Conservation (phyloP, 1,140 invertebrate genomes). For the Platyscapa corneri region DNA sequence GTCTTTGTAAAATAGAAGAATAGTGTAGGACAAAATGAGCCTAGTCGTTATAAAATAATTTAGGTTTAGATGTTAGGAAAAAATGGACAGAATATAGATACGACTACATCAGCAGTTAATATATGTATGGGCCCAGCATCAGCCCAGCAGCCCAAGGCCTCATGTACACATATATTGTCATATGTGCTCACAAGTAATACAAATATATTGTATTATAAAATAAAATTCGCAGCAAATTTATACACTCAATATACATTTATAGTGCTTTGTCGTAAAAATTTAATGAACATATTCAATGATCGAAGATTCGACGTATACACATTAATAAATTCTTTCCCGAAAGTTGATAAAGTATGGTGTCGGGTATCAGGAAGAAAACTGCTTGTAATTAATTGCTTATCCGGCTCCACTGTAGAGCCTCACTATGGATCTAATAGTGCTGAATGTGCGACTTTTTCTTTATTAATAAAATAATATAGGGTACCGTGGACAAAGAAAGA, state of each 20-base stretch:
- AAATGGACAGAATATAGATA: conserved; percentile 23
- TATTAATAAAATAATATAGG: neutral
- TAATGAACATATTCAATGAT: neutral
- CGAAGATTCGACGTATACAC: neutral
- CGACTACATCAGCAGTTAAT: conserved; percentile 31
- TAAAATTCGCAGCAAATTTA: neutral
- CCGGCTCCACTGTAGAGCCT: neutral
- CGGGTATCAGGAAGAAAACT: neutral
- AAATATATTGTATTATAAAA: conserved; percentile 11
- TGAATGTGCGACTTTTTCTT: neutral
- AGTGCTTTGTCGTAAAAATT: neutral
- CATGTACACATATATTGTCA: conserved; percentile 1
- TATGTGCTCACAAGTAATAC: conserved; percentile 2
- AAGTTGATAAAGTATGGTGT: neutral
- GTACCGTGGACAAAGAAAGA: neutral
- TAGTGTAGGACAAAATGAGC: neutral
- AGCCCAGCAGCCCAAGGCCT: conserved; percentile 31
- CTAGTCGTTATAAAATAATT: neutral
- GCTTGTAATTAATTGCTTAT: neutral
- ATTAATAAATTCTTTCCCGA: neutral
- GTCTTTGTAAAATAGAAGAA: neutral
- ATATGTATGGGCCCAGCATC: conserved; percentile 33
- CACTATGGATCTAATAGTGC: too few relatives aligned
- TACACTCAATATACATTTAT: neutral
- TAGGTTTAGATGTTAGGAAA: neutral